phyloP scores from a whole-genome alignment of 2,888 invertebrate genomes.

The Pelosia muscerda region DNA sequence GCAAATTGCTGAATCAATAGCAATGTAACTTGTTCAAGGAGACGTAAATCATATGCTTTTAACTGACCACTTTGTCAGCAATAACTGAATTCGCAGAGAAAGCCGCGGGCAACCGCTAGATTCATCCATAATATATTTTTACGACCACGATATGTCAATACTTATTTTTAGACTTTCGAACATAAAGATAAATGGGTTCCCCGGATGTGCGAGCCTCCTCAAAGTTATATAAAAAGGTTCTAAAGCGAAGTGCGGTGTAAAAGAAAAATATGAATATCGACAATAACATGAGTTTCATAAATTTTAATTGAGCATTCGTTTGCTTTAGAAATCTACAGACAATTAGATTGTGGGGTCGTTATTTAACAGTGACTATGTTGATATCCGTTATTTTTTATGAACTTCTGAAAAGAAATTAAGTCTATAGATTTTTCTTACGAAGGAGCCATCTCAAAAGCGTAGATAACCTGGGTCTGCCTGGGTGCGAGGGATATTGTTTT shows the following conservation, averaged over 20 bases:
- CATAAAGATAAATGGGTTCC: neutral
- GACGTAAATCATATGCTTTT: too few relatives aligned
- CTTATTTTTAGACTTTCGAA: slow-evolving; percentile 2
- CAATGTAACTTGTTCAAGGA: too few relatives aligned
- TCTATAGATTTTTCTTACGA: too few relatives aligned
- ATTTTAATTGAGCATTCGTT: slow-evolving; percentile 3
- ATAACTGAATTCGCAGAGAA: neutral
- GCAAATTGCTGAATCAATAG: too few relatives aligned
- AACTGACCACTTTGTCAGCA: too few relatives aligned
- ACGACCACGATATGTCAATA: neutral
- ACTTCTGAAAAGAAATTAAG: too few relatives aligned
- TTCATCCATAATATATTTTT: neutral
- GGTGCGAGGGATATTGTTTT: too few relatives aligned
- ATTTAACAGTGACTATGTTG: neutral
- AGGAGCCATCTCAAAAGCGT: too few relatives aligned
- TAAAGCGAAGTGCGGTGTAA: slow-evolving; percentile 6
- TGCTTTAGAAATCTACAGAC: neutral
- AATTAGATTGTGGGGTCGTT: neutral
- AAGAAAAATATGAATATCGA: slow-evolving; percentile 21
- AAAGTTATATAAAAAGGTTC: slow-evolving; percentile 22
- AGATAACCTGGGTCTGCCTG: too few relatives aligned
- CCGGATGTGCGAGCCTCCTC: neutral
- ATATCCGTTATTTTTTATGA: too few relatives aligned
- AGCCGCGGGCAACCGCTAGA: neutral
- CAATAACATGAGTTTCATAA: slow-evolving; percentile 12